Evolutionary conservation across 2,113 vertebrate genomes (phyloP).

Genomic region (Dolichallabes microphthalmus): DNA sequence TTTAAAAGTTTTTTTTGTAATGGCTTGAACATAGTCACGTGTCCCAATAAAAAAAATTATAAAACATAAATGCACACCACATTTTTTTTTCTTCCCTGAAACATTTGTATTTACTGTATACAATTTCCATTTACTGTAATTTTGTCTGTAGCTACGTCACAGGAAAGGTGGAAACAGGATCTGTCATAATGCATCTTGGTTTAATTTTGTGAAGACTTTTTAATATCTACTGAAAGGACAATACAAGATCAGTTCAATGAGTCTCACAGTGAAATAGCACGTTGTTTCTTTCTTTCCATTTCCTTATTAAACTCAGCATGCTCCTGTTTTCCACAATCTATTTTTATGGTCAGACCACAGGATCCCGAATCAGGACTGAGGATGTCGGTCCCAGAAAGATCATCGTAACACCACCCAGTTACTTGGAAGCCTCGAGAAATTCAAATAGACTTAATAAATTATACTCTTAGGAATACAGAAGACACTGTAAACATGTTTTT

Average conservation of each 20-base stretch:
- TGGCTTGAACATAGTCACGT: no score
- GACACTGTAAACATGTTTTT: not conserved
- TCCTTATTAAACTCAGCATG: constrained; percentile 68
- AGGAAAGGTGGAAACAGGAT: not conserved
- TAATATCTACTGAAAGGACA: not conserved
- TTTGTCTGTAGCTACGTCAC: not conserved
- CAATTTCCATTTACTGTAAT: not conserved
- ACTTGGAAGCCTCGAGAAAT: not conserved
- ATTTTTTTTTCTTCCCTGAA: not conserved
- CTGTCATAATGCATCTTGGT: not conserved
- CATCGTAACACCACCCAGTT: not conserved
- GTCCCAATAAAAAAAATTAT: not conserved
- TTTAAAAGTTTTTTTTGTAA: no score
- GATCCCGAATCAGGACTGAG: constrained; percentile 54
- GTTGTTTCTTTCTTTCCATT: constrained; percentile 33
- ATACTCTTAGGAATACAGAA: not conserved
- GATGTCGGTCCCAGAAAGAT: constrained; percentile 52
- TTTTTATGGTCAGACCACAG: constrained; percentile 67
- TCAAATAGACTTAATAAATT: not conserved
- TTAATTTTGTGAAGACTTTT: not conserved
- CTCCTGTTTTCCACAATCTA: constrained; percentile 69
- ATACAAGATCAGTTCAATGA: not conserved
- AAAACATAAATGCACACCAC: not conserved
- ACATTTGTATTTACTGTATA: not conserved
- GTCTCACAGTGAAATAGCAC: constrained; percentile 17